Evolutionary conservation across 1,140 invertebrate species (phyloP), one percentile per base, ranked within the genome.

Genomic region (Drosophila tani): DNA sequence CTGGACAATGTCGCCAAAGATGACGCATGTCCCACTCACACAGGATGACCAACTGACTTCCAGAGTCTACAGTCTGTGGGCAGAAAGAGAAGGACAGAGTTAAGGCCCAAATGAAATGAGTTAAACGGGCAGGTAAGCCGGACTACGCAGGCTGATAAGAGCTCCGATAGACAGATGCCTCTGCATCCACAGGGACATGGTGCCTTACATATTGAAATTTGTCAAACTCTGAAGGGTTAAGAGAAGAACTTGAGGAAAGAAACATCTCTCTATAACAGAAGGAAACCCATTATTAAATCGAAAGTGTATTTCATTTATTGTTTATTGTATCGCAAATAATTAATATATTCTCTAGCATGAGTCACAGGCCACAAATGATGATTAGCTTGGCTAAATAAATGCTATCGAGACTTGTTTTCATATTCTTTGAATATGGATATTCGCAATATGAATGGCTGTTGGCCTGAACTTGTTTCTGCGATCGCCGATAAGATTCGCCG

Each of bases 1-100:
- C 75, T 75, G 59, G 70, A 63, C 81, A 66, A 62, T 79, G 82
- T 90, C 81, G 85, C 85, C 85, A 90, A 85, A 82, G 81, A 85
- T 90, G 85, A 90, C 81, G 82, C 86, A 90, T 79, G 81, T 82
- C 67, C 67, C 71, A 50, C 62, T 68, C 65, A 58, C 45, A 63
- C 47, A 45, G 63, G 55, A 32, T 63, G 63, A 24, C 80, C 57
- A 58, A 78, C 71, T 66, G 64, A 38, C 60, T 43, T 29, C 46
- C 51, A 56, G 50, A 51, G 50, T n/a, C 21, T 14, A 17, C n/a
- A 5, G 24, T 45, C 53, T 24, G 11, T 27, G 19, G 35, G n/a
- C 32, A 32, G 50, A 24, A 12, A n/a, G 35, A 27, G 35, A 62
- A 7, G 24, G n/a, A 1, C n/a, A 21, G 55, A 38, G 19, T n/a